phyloP scores from a whole-genome alignment of 2,113 vertebrate species.

The Saccopteryx bilineata region DNA sequence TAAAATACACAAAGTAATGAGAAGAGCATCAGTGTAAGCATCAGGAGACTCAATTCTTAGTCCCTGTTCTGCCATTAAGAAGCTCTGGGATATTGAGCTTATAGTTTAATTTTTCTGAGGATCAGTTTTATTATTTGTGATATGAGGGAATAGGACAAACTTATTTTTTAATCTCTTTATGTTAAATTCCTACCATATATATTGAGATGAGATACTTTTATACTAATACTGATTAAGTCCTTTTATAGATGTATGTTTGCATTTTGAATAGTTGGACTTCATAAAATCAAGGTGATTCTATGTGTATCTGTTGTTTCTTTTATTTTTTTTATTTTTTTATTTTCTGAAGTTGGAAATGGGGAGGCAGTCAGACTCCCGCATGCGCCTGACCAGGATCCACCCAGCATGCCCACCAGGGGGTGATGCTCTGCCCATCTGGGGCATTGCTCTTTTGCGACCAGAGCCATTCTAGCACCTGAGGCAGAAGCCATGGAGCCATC shows the following conservation, averaged over 20 bases:
- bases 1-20: slow-evolving; percentile 10
- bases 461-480: too few species aligned
- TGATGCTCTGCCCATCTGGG: too few species aligned
- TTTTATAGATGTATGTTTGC: background rate
- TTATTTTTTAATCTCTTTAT: background rate
- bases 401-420: too few species aligned
- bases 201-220: slow-evolving; percentile 6
- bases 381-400: too few species aligned
- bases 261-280: slow-evolving; percentile 14
- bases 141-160: background rate
- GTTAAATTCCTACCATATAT: background rate
- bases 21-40: background rate
- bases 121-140: slow-evolving; percentile 29
- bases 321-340: too few species aligned
- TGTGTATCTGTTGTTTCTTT: background rate
- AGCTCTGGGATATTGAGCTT: background rate
- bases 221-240: background rate
- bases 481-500: too few species aligned
- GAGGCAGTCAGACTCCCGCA: too few species aligned
- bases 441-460: too few species aligned
- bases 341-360: too few species aligned
- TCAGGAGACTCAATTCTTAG: background rate
- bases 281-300: slow-evolving; percentile 3
- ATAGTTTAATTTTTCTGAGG: slow-evolving; percentile 14
- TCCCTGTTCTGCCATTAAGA: background rate